Base-by-base conservation (phyloP, 2,113 vertebrate species). In the Thryonomys swinderianus region DNA sequence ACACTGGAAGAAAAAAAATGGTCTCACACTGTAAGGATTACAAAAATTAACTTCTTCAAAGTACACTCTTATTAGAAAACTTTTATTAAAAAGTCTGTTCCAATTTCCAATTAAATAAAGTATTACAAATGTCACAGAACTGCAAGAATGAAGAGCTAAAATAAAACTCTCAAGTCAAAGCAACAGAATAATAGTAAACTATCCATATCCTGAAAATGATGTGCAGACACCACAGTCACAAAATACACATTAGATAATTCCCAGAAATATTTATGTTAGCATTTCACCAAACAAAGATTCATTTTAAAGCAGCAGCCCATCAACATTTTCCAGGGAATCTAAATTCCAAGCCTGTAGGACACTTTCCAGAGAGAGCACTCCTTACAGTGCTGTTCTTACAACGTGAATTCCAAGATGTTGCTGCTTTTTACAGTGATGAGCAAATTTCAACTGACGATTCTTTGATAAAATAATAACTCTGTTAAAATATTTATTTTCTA, bases 21-120 rank as follows among this genome's bases (percentile, higher is more conserved):
- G 69, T 53, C 74, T 74, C 55, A 79, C 10, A 62, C 69, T 12
- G 27, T 78, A 94, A 92, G 37, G n/a, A 93, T 91, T 91, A 92
- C 42, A 92, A 95, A 94, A 96, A 87, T 51, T 84, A 90, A 93
- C 62, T 95, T 86, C 90, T 91, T 81, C 37, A 93, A 91, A 88
- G 71, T n/a, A 91, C 69, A 9, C 30, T 91, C 59, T 96, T 93
- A 89, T 69, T 96, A 59, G 30, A 96, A 93, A 93, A 79, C 17
- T 93, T 87, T 95, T 74, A 96, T 91, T 95, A 82, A 95, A 95
- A 95, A 93, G 23, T 83, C 61, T 67, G 40, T 89, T 95, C 51
- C 48, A 90, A 93, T 87, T 91, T 93, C 62, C 64, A 93, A 61
- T 66, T 61, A 83, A 88, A 71, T 76, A 11, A 55, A 92, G 84